Percentiles rank a stretch among this genome's conserved stretches.
These are phyloP conservation scores for Sinopyrophorus schimmeli DNA, from an alignment of 2,888 invertebrate species.

Conservation along the genomic window DNA sequence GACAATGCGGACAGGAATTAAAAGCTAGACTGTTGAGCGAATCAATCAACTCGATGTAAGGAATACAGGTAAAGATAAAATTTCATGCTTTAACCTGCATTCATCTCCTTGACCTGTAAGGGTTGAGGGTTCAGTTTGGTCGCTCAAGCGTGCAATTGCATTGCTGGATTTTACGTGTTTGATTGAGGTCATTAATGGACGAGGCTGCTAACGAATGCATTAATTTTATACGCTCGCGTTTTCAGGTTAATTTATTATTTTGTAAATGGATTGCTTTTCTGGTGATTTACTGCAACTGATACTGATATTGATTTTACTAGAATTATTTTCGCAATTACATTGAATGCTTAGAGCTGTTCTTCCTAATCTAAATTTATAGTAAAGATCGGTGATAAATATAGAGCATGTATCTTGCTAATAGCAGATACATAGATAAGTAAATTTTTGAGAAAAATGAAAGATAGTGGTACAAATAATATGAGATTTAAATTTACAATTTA, in stretches of 20 bases:
- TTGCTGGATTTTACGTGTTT: constrained; percentile 12
- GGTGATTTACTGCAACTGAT: background rate
- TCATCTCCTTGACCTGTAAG: constrained; percentile 11
- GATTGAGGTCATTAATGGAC: constrained; percentile 12
- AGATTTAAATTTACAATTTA: no score
- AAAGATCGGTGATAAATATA: no score
- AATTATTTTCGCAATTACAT: no score
- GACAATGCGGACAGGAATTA: constrained; percentile 2
- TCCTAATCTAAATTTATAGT: no score
- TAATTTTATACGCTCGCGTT: constrained; percentile 9
- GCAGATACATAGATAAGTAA: no score
- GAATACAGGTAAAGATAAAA: constrained; percentile 10
- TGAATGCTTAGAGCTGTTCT: no score
- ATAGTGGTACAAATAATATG: no score
- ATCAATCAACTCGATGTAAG: constrained; percentile 9
- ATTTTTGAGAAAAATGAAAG: no score
- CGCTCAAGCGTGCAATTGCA: constrained; percentile 15
- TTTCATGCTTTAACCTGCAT: background rate
- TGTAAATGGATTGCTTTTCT: background rate
- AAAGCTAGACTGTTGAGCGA: constrained; percentile 3
- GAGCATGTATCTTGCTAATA: no score
- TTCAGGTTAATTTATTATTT: constrained; percentile 9
- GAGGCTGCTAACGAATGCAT: background rate
- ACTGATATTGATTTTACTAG: no score
- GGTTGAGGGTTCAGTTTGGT: constrained; percentile 7